phyloP scores from a whole-genome alignment of 2,888 invertebrate genomes.

The Anorthoa munda region DNA sequence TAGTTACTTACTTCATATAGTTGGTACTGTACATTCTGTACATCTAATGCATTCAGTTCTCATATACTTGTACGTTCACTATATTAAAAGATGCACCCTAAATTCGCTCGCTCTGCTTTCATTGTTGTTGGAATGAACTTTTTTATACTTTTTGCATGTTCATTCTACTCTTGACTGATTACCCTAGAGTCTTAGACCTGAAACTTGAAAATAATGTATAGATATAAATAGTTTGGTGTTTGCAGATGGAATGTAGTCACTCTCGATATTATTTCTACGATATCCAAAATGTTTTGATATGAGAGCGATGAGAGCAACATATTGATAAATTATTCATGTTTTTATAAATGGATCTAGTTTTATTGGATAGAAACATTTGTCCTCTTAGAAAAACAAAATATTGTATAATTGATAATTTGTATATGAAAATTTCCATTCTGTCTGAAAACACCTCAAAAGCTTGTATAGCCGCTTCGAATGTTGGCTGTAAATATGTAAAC shows the following conservation, averaged over 20 bases:
- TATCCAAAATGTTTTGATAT: background rate
- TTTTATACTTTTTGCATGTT: conserved; percentile 74
- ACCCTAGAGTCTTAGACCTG: conserved; percentile 28
- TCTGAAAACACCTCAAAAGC: conserved; percentile 71
- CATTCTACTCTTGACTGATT: conserved; percentile 58
- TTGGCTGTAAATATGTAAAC: conserved; percentile 86
- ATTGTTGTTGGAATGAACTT: conserved; percentile 76
- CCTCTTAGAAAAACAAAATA: background rate
- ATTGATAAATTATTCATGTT: background rate
- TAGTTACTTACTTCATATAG: conserved; percentile 18
- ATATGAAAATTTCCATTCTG: conserved; percentile 22
- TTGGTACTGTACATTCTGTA: conserved; percentile 39
- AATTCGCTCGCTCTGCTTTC: conserved; percentile 80
- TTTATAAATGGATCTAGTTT: background rate
- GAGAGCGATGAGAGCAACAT: background rate
- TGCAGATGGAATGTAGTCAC: conserved; percentile 57
- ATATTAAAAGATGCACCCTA: conserved; percentile 60
- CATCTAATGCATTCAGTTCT: conserved; percentile 24
- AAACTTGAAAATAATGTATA: conserved; percentile 49
- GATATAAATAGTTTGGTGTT: conserved; percentile 58
- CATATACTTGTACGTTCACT: conserved; percentile 43
- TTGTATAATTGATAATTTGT: background rate
- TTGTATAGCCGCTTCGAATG: conserved; percentile 86
- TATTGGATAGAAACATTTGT: background rate
- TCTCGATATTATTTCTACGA: background rate